These are phyloP conservation scores for Andrena bucephala DNA, from an alignment of 2,888 invertebrate species.

Conservation along the genomic window DNA sequence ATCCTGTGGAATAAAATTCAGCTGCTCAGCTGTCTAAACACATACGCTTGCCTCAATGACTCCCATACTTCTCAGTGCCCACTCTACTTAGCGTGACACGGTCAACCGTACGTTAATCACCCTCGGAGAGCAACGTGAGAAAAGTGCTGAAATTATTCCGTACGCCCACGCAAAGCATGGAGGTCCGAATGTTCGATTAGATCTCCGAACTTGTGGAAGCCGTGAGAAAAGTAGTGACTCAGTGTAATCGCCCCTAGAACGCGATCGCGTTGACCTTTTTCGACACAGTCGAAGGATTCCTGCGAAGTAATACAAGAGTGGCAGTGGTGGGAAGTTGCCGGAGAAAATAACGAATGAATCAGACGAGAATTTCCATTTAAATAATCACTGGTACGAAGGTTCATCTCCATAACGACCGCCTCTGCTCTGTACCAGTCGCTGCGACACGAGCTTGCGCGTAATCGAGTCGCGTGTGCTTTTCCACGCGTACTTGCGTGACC, in stretches of 20 bases:
- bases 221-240: constrained; percentile 47
- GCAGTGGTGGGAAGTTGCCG: background rate
- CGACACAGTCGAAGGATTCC: background rate
- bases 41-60: background rate
- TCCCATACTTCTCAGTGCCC: background rate
- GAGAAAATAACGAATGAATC: background rate
- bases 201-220: constrained; percentile 23
- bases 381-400: constrained; percentile 23
- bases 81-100: background rate
- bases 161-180: background rate
- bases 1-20: too few relatives aligned
- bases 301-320: background rate
- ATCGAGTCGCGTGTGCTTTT: constrained; percentile 48
- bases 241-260: constrained; percentile 20
- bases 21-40: too few relatives aligned
- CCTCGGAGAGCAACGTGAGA: constrained; percentile 24
- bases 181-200: constrained; percentile 49
- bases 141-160: background rate
- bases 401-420: constrained; percentile 15
- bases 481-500: constrained; percentile 47
- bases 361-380: constrained; percentile 14
- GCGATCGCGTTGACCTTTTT: constrained; percentile 29
- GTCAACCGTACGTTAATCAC: background rate
- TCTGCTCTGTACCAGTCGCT: constrained; percentile 16
- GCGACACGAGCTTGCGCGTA: constrained; percentile 44